Conservation (phyloP, 2,888 invertebrate species). For the Drosophila aldrichi region DNA sequence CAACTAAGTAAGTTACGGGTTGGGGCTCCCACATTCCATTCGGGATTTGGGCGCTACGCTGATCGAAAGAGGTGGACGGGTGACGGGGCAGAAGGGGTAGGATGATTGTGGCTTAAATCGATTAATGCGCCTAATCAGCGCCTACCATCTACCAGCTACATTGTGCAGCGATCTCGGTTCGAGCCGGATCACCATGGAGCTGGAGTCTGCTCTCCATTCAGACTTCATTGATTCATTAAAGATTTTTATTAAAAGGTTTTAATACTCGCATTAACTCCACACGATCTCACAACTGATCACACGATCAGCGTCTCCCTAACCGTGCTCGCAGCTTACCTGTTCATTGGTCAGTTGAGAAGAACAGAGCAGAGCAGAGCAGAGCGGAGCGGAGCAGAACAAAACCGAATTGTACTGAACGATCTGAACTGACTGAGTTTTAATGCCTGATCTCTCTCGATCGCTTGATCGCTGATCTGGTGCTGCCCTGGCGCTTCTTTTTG, state of each 20-base stretch:
- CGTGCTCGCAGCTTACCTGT: conserved; percentile 38
- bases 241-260: conserved; percentile 84
- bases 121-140: conserved; percentile 83
- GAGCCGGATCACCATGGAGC: conserved; percentile 10
- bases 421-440: conserved; percentile 71
- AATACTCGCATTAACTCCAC: conserved; percentile 84
- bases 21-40: conserved; percentile 74
- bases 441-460: conserved; percentile 46
- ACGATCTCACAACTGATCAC: conserved; percentile 80
- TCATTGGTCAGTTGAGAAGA: conserved; percentile 39
- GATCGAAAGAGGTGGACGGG: background rate
- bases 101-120: conserved; percentile 84
- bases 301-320: conserved; percentile 52
- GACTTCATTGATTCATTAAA: conserved; percentile 81
- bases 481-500: conserved; percentile 78
- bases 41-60: conserved; percentile 31
- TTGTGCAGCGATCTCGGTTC: conserved; percentile 52
- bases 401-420: conserved; percentile 22
- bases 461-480: conserved; percentile 43
- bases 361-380: conserved; percentile 11
- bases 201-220: conserved; percentile 44
- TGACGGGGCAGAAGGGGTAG: conserved; percentile 14
- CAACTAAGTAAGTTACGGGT: conserved; percentile 61
- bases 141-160: conserved; percentile 68
- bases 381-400: conserved; percentile 27